Evolutionary conservation across 2,113 vertebrate genomes (phyloP), one percentile per base, ranked within the genome.

Genomic region (Acrocephalus arundinaceus): DNA sequence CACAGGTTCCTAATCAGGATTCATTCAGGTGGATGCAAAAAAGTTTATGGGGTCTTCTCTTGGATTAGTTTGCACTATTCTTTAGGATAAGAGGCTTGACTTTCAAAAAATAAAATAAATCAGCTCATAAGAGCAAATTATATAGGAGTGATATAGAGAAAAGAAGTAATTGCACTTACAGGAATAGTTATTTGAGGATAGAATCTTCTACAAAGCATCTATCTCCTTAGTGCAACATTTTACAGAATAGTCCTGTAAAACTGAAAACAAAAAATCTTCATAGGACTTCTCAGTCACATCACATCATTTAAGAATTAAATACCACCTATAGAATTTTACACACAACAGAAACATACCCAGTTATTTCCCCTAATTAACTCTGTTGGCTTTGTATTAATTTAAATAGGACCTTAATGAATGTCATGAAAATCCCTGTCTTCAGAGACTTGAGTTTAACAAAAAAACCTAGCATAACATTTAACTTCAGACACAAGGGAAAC

Each of bases 1-100:
- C 49, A 87, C 17, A 79, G 49, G 31, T 68, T 89, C 39, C 62
- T 89, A 91, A 96, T 95, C 66, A 96, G 62, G 41, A 76, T 70
- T 91, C 24, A 73, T 87, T 87, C 83, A n/a, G 15, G 49, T 54
- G 41, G 58, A 66, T 79, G 70, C 22, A 94, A 72, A 81, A 95
- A 57, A 9, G 76, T 31, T 76, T 75, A 65, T 4, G 16, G 87
- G 14, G 27, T 81, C 23, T 87, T 71, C 57, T 87, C 62, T 72
- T 58, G 46, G 41, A 83, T 82, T 78, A 68, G 58, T 82, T 85
- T 35, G 28, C 1, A 1, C 45, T 58, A 8, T 87, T 87, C 74
- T 76, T 88, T 58, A 85, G 57, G 24, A 35, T 37, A 68, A 89
- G 35, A 43, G 21, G 20, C 10, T 68, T 78, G 57, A 63, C 28